A percentile compares a stretch with the other conserved stretches of the same genome.
These are phyloP conservation scores for Gadopsis marmoratus DNA, from an alignment of 2,797 vertebrate genomes.

Conservation along the genomic window DNA sequence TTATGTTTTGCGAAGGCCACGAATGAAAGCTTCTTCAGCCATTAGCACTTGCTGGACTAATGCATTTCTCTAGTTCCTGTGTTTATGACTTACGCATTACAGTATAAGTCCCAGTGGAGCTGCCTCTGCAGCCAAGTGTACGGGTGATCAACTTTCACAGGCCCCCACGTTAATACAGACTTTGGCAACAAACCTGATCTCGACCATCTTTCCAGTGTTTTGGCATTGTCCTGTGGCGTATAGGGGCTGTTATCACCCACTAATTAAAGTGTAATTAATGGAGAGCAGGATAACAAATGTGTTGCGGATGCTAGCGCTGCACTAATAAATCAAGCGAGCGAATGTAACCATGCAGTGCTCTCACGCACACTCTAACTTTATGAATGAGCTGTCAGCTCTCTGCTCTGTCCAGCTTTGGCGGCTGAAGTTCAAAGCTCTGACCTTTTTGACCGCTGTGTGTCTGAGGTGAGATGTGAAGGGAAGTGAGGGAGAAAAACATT, in stretches of 20 bases:
- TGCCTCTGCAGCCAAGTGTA: slow-evolving; percentile 31
- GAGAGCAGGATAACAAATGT: slow-evolving; percentile 71
- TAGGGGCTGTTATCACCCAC: slow-evolving; percentile 71
- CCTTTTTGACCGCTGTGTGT: slow-evolving; percentile 32
- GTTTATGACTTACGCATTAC: slow-evolving; percentile 62
- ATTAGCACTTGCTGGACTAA: slow-evolving; percentile 57
- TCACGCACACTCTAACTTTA: slow-evolving; percentile 31
- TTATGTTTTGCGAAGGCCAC: slow-evolving; percentile 34
- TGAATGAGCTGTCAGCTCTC: slow-evolving; percentile 53
- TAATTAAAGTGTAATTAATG: slow-evolving; percentile 81
- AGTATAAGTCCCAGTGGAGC: slow-evolving; percentile 38
- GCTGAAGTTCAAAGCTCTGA: slow-evolving; percentile 44
- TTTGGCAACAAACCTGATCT: slow-evolving; percentile 39
- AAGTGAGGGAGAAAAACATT: background rate
- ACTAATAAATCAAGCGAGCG: slow-evolving; percentile 74
- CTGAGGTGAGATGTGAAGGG: background rate
- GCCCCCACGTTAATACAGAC: slow-evolving; percentile 18
- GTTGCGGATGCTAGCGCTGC: slow-evolving; percentile 43
- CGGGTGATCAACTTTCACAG: slow-evolving; percentile 45
- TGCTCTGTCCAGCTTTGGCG: slow-evolving; percentile 26
- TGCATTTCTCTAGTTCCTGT: slow-evolving; percentile 56
- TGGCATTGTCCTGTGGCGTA: slow-evolving; percentile 46
- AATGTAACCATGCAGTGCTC: slow-evolving; percentile 47
- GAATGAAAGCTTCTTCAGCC: slow-evolving; percentile 54
- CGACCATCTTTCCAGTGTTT: slow-evolving; percentile 55